Evolutionary conservation across 2,888 invertebrate genomes (phyloP), one percentile per base, ranked within the genome.

Genomic region (Pachycephus smyrnensis): DNA sequence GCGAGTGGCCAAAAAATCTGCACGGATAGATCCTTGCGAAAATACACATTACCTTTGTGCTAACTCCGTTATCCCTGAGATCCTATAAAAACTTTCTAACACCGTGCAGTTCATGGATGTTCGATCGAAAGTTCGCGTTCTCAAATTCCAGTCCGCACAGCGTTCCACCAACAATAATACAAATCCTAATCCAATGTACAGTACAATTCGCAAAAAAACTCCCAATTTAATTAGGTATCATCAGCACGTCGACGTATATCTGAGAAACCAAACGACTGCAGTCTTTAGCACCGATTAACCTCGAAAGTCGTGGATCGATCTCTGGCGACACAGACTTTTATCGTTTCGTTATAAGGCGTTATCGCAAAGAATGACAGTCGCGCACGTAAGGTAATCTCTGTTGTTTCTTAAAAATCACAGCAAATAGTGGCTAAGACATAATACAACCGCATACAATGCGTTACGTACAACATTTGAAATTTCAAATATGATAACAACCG

Each of bases 1-100:
- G 71, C 71, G 71, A 15, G 71, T 31, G 31, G 31, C 71, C 71
- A 71, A 71, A 71, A 71, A 33, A 71, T 71, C 3, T 30, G 71
- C 12, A 71, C 31, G 31, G 71, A 33, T 32, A 71, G n/a, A 71
- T 31, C 33, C 31, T 32, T 71, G 31, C 12, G 30, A 33, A 71
- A 71, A 71, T 71, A 31, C 30, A 71, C 40, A 55, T 55, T 55
- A 23, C 40, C 40, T 55, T 55, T 6, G 40, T 23, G 40, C 40
- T 23, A 55, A 55, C 23, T 55, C 23, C 40, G 6, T 23, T 55
- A 6, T 55, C 40, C 40, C 23, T 23, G 9, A 6, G 23, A 23
- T 55, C 6, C 40, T 6, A 55, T 55, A 55, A 1, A 55, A 55
- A 55, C 23, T 9, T 23, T 55, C 6, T 23, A 55, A 23, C 40